Conservation (phyloP, 64 coral and sea anemone species). For the Dendronephthya gigantea region DNA sequence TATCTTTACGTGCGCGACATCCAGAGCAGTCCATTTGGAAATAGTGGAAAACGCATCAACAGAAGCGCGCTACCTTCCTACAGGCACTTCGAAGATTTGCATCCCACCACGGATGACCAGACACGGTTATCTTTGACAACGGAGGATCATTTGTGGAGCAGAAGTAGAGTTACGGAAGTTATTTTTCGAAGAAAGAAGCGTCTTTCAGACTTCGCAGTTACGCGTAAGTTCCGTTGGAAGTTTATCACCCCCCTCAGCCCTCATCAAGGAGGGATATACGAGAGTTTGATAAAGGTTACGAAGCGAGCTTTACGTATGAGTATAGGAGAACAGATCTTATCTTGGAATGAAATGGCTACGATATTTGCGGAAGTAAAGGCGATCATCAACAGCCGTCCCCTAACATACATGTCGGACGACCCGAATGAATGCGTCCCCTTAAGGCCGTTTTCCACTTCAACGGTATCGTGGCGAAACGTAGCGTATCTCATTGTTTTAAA, state of each 20-base stretch:
- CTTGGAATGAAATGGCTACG: conserved; percentile 3
- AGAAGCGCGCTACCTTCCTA: conserved; percentile 9
- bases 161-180: not conserved
- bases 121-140: not conserved
- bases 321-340: not conserved
- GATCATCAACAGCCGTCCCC: not conserved
- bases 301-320: not conserved
- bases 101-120: conserved; percentile 6
- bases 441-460: no score
- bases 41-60: not conserved
- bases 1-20: not conserved
- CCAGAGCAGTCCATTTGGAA: not conserved
- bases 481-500: no score
- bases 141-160: conserved; percentile 13
- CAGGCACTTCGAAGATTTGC: not conserved
- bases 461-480: no score
- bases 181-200: not conserved
- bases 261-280: not conserved
- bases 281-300: not conserved
- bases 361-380: not conserved
- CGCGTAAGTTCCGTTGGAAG: not conserved
- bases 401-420: not conserved
- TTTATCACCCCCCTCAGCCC: conserved; percentile 2
- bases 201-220: not conserved
- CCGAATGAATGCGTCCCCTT: not conserved